Evolutionary conservation across 2,113 vertebrate genomes (phyloP), one percentile per base, ranked within the genome.

Genomic region (Dinomys branickii): DNA sequence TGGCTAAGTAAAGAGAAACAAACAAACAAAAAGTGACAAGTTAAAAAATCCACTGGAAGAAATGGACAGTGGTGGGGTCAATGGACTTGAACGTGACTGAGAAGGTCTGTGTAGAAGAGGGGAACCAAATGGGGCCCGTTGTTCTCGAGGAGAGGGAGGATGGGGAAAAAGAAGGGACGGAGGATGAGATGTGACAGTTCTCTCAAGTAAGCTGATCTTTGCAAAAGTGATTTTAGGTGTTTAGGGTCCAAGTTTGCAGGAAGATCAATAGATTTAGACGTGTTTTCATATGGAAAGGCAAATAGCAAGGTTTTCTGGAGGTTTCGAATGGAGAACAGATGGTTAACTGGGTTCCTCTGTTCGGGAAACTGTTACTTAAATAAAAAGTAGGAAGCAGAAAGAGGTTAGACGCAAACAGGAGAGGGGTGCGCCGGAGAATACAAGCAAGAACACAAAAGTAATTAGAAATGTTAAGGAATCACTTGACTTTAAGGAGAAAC

Each of bases 351-450:
- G 19, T 78, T 85, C 12, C 93, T 94, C 87, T 77, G 1, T 59
- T 84, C 33, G n/a, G 75, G 38, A 38, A 97, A 90, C 63, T 65
- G 35, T 59, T 80, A 47, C 63, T 90, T 91, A 94, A 91, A 91
- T 75, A 73, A 78, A 87, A 85, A 92, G 13, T 28, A 73, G 59
- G 41, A 92, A 75, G 44, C 20, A 75, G 78, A 92, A 93, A 85
- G 44, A 65, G 3, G 8, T 14, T 88, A 82, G 52, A 63, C 24
- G 24, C 24, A 56, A 80, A 41, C 7, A 63, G 38, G 38, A 61
- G 41, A 69, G 3, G 12, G n/a, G 19, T 71, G n/a, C 82, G 58
- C 85, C 44, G 90, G 65, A 71, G 80, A 94, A 52, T 38, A 59
- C 26, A 95, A 54, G 67, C 12, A 85, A 69, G 52, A 85, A 41